phyloP scores from a whole-genome alignment of 2,797 vertebrate species.

The Menidia menidia region DNA sequence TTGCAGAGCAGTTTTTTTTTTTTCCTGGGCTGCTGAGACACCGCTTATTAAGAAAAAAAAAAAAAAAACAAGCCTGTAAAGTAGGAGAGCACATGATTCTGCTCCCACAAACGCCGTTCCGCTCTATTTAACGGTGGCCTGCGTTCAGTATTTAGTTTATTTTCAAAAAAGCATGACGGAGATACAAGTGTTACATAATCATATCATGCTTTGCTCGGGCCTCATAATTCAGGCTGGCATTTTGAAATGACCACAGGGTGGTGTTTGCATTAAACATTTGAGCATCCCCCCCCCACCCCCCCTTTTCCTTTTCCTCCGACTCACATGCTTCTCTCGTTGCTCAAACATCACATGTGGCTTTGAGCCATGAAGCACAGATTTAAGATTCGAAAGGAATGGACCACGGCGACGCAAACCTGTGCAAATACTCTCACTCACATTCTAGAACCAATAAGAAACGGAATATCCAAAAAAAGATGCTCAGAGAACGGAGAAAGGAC shows the following conservation, averaged over 20 bases:
- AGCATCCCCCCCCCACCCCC: not conserved
- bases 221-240: not conserved
- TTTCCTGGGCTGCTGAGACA: conserved; percentile 3
- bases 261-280: conserved; percentile 49
- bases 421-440: not conserved
- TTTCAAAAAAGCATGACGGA: conserved; percentile 1
- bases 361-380: conserved; percentile 50
- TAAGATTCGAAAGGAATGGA: conserved; percentile 61
- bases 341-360: conserved; percentile 47
- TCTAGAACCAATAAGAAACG: conserved; percentile 4
- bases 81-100: conserved; percentile 14
- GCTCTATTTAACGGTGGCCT: not conserved
- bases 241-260: conserved; percentile 47
- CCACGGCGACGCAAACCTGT: conserved; percentile 28
- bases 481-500: too few relatives aligned
- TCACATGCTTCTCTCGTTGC: conserved; percentile 33
- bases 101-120: not conserved
- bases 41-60: not conserved
- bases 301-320: not conserved
- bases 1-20: not conserved
- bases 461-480: not conserved
- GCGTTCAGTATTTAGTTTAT: not conserved
- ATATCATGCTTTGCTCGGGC: not conserved
- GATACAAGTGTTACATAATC: not conserved
- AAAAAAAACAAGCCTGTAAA: not conserved